Evolutionary conservation across 1,140 invertebrate genomes (phyloP), one percentile per base, ranked within the genome.

Genomic region (Charaxes varanes): DNA sequence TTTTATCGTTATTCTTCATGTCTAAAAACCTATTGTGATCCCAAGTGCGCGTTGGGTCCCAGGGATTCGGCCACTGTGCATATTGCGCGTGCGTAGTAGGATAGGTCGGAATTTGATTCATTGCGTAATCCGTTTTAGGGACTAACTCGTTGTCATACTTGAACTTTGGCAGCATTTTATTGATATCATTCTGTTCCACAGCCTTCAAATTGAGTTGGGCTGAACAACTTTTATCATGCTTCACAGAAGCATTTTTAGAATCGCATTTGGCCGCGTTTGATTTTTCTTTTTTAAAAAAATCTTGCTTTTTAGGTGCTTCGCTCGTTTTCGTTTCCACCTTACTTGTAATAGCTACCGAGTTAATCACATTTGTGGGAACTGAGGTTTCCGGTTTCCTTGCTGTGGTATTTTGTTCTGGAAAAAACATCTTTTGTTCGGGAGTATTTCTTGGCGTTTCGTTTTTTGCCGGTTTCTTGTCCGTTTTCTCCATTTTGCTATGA

Each of bases 81-180:
- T 89, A 90, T 48, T 90, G 87, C 1, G 85, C 65, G 65, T 77
- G 88, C 0, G 86, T 74, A 6, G 87, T 84, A 46, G 88, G 86
- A 44, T 88, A 89, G 50, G 88, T 88, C 0, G 86, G 86, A 36
- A 88, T 85, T 45, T 88, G 86, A 53, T 89, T 88, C 65, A 89
- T 86, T 0, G 84, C 69, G 45, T 85, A 86, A 31, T 86, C 85
- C 0, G 83, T 62, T 56, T 86, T 86, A 1, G 85, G 79, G 2
- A 87, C 57, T 6, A 87, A 41, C 34, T 88, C 86, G 37, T 80
- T 85, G 24, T 87, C 84, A 40, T 85, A 85, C 30, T 85, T 85
- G 19, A 88, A 86, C 54, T 88, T 87, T 0, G 86, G 74, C 15
- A 86, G 32, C 54, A 86, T 79, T 58, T 86, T 86, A 43, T 85